Evolutionary conservation across 1,140 invertebrate genomes (phyloP).

Genomic region (Carposina sasakii): DNA sequence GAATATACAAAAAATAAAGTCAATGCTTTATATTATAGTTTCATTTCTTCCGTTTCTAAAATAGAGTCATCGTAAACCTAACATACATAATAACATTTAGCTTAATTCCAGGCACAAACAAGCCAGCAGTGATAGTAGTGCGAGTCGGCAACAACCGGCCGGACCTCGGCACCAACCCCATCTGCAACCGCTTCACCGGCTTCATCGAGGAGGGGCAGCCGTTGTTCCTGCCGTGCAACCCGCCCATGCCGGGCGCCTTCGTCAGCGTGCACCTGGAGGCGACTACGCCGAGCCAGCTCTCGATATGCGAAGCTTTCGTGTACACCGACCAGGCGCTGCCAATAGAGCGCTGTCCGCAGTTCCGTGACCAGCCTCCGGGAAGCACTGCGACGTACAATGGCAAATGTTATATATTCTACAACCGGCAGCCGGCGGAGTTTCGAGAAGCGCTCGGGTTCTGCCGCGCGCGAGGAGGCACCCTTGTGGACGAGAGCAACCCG

Average conservation of each 20-base stretch:
- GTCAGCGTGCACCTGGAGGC: conserved; percentile 93
- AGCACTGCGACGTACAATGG: conserved; percentile 95
- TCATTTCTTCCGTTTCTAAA: no score
- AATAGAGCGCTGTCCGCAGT: conserved; percentile 94
- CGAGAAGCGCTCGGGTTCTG: conserved; percentile 88
- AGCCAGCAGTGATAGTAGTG: conserved; percentile 90
- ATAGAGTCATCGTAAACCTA: no score
- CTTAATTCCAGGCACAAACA: conserved; percentile 57
- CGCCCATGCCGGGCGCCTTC: conserved; percentile 95
- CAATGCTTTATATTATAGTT: no score
- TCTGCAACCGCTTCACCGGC: conserved; percentile 92
- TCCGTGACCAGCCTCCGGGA: conserved; percentile 92
- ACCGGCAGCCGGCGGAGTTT: conserved; percentile 87
- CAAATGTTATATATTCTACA: conserved; percentile 97
- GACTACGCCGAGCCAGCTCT: conserved; percentile 80
- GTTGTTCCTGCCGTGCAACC: conserved; percentile 93
- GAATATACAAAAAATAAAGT: no score
- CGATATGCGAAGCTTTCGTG: conserved; percentile 96
- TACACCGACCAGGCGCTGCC: conserved; percentile 96
- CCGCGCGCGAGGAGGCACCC: conserved; percentile 82
- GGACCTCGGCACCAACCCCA: conserved; percentile 92
- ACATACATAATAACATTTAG: no score
- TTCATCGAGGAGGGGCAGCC: conserved; percentile 92
- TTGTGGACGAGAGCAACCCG: conserved; percentile 95
- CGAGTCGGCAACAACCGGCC: conserved; percentile 96